Evolutionary conservation across 2,113 vertebrate species (phyloP).

Genomic region (Atherinomorus stipes): DNA sequence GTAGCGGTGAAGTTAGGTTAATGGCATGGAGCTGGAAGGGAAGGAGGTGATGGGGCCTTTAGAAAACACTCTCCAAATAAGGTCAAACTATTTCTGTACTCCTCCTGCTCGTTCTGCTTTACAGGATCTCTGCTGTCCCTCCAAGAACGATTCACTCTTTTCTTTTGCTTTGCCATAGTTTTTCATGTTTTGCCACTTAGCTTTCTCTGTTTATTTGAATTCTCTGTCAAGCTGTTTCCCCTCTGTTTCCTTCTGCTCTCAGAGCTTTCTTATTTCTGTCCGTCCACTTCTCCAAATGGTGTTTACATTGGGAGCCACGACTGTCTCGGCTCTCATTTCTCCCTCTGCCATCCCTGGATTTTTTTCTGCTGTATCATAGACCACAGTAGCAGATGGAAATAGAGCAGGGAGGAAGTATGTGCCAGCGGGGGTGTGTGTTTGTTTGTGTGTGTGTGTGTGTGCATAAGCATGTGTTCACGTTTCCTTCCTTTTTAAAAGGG

Average conservation of each 20-base stretch:
- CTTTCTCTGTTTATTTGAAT: neutral
- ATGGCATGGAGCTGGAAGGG: conserved; percentile 25
- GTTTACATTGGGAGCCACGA: conserved; percentile 43
- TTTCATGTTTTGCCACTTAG: neutral
- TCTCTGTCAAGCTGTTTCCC: neutral
- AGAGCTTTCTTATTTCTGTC: neutral
- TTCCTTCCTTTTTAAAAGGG: conserved; percentile 61
- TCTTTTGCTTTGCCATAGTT: neutral
- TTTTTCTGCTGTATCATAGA: conserved; percentile 75
- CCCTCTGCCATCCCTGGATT: conserved; percentile 32
- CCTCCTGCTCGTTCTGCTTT: conserved; percentile 31
- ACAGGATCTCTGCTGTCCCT: conserved; percentile 22
- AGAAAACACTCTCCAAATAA: conserved; percentile 79
- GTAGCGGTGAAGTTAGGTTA: conserved; percentile 34
- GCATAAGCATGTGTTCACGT: conserved; percentile 6
- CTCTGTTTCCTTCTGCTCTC: neutral
- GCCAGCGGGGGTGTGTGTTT: conserved; percentile 42
- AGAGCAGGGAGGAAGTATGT: conserved; percentile 73
- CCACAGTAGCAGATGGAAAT: conserved; percentile 85
- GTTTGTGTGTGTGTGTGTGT: conserved; percentile 13
- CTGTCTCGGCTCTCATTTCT: conserved; percentile 25
- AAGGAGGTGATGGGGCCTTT: conserved; percentile 54
- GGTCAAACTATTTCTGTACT: conserved; percentile 81
- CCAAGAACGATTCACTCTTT: neutral
- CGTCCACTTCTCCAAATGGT: conserved; percentile 36